Percentiles rank a stretch among this genome's conserved stretches.
Evolutionary conservation across 2,888 invertebrate genomes (phyloP).

Genomic region (Diaprepes abbreviatus): DNA sequence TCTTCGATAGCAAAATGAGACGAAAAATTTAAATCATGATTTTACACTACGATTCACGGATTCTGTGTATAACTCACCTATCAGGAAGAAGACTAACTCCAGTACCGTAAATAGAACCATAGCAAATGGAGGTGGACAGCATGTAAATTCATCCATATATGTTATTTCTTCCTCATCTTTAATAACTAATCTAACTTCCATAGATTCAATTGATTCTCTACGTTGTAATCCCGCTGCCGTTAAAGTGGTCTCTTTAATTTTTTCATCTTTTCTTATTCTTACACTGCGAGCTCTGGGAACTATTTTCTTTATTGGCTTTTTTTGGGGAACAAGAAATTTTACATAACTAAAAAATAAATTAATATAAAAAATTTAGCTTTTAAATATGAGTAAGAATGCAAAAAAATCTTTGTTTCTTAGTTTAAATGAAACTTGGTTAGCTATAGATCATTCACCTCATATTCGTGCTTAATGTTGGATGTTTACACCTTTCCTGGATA

Average conservation of each 20-base stretch:
- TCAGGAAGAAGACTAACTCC: constrained; percentile 81
- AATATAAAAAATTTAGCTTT: neutral
- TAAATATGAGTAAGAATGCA: too few relatives aligned
- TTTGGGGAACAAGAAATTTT: constrained; percentile 40
- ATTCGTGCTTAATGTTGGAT: too few relatives aligned
- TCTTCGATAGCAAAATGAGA: too few relatives aligned
- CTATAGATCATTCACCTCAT: too few relatives aligned
- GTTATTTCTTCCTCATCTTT: constrained; percentile 29
- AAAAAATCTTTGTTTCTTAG: too few relatives aligned
- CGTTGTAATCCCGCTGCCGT: neutral
- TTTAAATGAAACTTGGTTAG: too few relatives aligned
- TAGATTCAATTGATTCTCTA: constrained; percentile 14
- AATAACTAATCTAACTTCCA: neutral
- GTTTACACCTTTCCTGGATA: too few relatives aligned
- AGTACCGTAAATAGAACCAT: constrained; percentile 90
- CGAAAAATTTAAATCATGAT: too few relatives aligned
- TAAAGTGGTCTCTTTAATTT: neutral
- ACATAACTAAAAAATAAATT: constrained; percentile 50
- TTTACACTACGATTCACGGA: too few relatives aligned
- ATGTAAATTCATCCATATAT: constrained; percentile 83
- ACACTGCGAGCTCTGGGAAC: constrained; percentile 21
- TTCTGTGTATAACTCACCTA: constrained; percentile 56
- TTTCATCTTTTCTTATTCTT: neutral
- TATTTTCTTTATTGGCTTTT: constrained; percentile 20
- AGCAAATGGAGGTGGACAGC: constrained; percentile 88